Percentiles rank a stretch among this genome's conserved stretches.
Evolutionary conservation across 1,140 invertebrate species (phyloP).

Genomic region (Hydropsyche tenuis): DNA sequence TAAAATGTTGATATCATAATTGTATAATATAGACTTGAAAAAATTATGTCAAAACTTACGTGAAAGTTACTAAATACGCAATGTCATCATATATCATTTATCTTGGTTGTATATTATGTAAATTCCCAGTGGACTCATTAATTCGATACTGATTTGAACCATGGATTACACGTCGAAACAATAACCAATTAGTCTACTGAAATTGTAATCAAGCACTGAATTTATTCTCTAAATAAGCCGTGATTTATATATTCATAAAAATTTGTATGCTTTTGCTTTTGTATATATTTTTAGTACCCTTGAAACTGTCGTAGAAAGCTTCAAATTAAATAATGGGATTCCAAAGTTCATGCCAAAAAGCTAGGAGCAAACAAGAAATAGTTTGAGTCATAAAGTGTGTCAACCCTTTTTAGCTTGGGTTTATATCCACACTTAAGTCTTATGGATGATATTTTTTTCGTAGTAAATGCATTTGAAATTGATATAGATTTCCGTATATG

Average conservation of each 20-base stretch:
- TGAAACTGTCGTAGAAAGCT: not conserved
- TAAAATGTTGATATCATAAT: too few species aligned
- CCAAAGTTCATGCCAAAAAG: not conserved
- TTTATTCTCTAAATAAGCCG: not conserved
- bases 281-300: too few species aligned
- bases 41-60: too few species aligned
- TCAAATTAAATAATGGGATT: not conserved
- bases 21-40: too few species aligned
- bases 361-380: not conserved
- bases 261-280: too few species aligned
- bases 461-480: too few species aligned
- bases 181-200: slow-evolving; percentile 8
- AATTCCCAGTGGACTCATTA: slow-evolving; percentile 8
- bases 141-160: not conserved
- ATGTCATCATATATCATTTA: not conserved
- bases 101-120: not conserved
- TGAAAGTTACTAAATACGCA: not conserved
- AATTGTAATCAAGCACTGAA: not conserved
- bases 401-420: not conserved
- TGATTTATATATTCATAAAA: too few species aligned
- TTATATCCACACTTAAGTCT: not conserved
- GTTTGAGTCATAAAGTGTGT: not conserved
- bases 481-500: too few species aligned
- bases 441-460: too few species aligned
- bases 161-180: not conserved